A percentile compares a stretch with the other conserved stretches of the same genome.
phyloP scores from a whole-genome alignment of 2,888 invertebrate species.

The Tenthredo notha region DNA sequence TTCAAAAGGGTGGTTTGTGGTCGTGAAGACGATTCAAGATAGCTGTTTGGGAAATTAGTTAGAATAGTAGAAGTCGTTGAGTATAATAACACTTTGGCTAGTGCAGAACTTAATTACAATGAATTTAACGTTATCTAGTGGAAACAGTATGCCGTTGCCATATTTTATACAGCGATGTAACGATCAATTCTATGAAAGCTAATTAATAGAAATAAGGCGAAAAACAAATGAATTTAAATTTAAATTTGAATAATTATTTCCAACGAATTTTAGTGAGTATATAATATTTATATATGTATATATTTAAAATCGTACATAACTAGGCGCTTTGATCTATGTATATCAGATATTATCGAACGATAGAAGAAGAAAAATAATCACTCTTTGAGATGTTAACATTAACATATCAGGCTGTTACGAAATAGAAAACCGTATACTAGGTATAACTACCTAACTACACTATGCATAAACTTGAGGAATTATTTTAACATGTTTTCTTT shows the following conservation, averaged over 20 bases:
- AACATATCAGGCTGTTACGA: slow-evolving; percentile 38
- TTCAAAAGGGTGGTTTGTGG: background rate
- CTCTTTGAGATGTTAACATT: slow-evolving; percentile 20
- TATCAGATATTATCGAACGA: background rate
- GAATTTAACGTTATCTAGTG: slow-evolving; percentile 34
- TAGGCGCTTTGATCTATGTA: background rate
- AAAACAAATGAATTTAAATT: background rate
- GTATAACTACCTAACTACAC: background rate
- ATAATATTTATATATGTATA: background rate
- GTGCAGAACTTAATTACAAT: slow-evolving; percentile 9
- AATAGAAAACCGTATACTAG: slow-evolving; percentile 5
- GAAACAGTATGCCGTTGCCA: background rate
- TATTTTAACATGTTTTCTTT: background rate
- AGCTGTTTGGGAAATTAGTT: slow-evolving; percentile 12
- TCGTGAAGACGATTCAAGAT: background rate
- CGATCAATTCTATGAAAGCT: background rate
- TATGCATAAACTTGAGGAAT: background rate
- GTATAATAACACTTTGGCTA: slow-evolving; percentile 18
- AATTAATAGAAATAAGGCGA: background rate
- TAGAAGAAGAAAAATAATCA: slow-evolving; percentile 27
- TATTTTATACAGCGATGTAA: background rate
- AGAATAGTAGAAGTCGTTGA: background rate
- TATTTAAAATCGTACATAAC: background rate
- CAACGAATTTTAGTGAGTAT: background rate
- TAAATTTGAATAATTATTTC: background rate